A percentile compares a stretch with the other conserved stretches of the same genome.
These are phyloP conservation scores for Lepidocyrtoides sp. DNA, from an alignment of 2,888 invertebrate species.

Conservation along the genomic window DNA sequence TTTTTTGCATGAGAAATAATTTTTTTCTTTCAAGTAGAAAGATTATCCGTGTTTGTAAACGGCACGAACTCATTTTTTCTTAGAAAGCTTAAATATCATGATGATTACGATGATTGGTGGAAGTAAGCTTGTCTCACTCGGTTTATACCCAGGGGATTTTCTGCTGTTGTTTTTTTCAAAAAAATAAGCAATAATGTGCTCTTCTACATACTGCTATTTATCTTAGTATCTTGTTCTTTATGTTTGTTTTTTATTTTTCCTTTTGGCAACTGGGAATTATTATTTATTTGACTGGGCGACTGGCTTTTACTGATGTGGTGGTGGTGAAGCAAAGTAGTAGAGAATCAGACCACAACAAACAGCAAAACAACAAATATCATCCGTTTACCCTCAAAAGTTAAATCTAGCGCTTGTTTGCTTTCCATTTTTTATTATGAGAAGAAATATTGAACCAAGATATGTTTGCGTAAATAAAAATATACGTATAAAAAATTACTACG, in stretches of 20 bases:
- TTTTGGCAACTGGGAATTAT: background rate
- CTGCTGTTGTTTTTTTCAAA: no score
- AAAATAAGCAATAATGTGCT: no score
- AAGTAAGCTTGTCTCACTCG: no score
- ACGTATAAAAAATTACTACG: no score
- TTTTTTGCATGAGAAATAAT: background rate
- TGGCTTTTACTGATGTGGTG: background rate
- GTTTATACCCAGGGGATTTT: no score
- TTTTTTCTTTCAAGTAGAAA: no score
- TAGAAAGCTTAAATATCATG: no score
- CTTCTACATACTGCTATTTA: no score
- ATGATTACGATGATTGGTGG: no score
- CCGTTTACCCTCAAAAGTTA: slow-evolving; percentile 18
- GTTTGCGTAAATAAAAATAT: no score
- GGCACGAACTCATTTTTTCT: no score
- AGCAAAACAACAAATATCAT: slow-evolving; percentile 1
- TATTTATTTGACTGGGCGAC: background rate
- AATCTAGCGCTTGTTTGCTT: background rate
- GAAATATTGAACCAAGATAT: background rate
- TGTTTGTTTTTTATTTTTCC: background rate
- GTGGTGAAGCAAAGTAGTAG: background rate
- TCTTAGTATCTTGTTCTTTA: background rate
- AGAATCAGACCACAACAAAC: background rate
- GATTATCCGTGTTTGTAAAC: no score
- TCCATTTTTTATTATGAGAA: background rate